These are phyloP conservation scores for Timema podura DNA, from an alignment of 2,888 invertebrate species.

Conservation along the genomic window DNA sequence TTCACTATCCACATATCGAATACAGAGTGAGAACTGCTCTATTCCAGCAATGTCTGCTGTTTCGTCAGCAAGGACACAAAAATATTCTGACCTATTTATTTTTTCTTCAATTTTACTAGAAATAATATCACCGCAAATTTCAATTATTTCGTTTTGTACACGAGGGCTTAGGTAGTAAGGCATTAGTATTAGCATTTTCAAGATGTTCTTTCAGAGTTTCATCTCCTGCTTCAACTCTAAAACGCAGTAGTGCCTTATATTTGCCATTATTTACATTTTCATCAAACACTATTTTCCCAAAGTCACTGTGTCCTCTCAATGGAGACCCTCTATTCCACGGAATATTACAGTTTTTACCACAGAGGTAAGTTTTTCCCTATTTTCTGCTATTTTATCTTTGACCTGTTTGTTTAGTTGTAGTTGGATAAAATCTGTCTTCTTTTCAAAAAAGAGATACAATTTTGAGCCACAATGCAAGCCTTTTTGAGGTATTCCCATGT, in stretches of 20 bases:
- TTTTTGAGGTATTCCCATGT: constrained; percentile 6
- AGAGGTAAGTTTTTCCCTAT: constrained; percentile 7
- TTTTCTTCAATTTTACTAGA: no score
- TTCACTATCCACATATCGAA: not conserved
- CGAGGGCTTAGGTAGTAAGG: no score
- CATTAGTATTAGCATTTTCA: no score
- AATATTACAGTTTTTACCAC: constrained; percentile 6
- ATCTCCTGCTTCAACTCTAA: no score
- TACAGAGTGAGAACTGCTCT: no score
- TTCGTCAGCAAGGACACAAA: no score
- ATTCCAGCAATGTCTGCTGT: no score
- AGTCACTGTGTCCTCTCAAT: not conserved
- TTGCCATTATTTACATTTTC: not conserved
- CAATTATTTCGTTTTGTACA: no score
- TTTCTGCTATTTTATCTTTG: not conserved
- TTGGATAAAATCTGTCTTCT: not conserved
- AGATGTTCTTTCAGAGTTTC: no score
- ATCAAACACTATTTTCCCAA: not conserved
- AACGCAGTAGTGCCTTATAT: no score
- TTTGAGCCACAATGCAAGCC: constrained; percentile 2
- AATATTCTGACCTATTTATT: no score
- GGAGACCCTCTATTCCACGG: not conserved
- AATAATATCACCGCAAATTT: no score
- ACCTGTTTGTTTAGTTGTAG: not conserved
- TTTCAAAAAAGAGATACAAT: constrained; percentile 1